Evolutionary conservation across 1,140 invertebrate species (phyloP), one percentile per base, ranked within the genome.

Genomic region (Oryzaephilus surinamensis): DNA sequence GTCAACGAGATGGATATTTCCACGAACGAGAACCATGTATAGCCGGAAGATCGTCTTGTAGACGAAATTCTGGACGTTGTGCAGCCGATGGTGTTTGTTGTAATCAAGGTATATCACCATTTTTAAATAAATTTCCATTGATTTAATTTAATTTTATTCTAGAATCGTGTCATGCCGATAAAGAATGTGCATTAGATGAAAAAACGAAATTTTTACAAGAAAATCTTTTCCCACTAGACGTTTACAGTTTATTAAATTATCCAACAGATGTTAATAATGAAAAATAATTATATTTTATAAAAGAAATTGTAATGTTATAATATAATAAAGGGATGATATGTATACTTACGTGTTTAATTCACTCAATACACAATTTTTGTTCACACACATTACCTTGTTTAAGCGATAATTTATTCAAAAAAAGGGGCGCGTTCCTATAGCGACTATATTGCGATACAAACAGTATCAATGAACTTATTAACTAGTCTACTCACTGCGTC

Each of bases 401-500:
- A n/a, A n/a, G n/a, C n/a, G n/a, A n/a, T n/a, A n/a, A n/a, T n/a
- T n/a, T n/a, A n/a, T n/a, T n/a, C n/a, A n/a, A n/a, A n/a, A n/a
- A n/a, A n/a, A n/a, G n/a, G n/a, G n/a, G n/a, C n/a, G n/a, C n/a
- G n/a, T n/a, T n/a, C n/a, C n/a, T n/a, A 29, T 38, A 13, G 35
- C 35, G 29, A 38, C 35, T n/a, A n/a, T n/a, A n/a, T 38, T 36
- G 8, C 27, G 8, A 38, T 38, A 38, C 35, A 38, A 38, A 38
- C 35, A 38, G n/a, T 19, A 18, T 12, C 7, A 27, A n/a, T 19
- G 14, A 29, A 23, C 24, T 24, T 24, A 2, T 11, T 8, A 24
- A 24, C 11, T 2, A 40, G 21, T 49, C 1, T 36, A 62, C 70
- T 74, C 72, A 92, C 89, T 92, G 78, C 96, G 80, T 51, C 95